Percentiles rank a stretch among this genome's conserved stretches.
Evolutionary conservation across 2,113 vertebrate genomes (phyloP).

Genomic region (Pollachius pollachius): DNA sequence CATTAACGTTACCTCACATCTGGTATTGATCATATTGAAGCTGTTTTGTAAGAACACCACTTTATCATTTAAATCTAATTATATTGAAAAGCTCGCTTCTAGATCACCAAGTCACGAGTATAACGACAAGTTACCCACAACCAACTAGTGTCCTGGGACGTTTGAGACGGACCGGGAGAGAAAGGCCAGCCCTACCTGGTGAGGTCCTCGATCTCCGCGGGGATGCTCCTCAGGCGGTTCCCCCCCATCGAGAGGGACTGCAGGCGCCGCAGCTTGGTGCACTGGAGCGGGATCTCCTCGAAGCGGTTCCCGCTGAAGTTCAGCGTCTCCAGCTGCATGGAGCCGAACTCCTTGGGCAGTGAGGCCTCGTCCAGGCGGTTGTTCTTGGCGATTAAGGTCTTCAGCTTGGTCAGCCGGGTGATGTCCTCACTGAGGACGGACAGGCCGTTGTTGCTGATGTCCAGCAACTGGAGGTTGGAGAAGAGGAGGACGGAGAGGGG

Average conservation of each 20-base stretch:
- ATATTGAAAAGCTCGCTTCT: no score
- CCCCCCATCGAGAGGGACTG: constrained; percentile 93
- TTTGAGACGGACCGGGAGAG: background rate
- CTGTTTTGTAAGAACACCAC: no score
- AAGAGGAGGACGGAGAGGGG: constrained; percentile 77
- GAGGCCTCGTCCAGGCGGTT: constrained; percentile 88
- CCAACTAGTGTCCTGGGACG: background rate
- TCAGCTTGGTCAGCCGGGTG: constrained; percentile 76
- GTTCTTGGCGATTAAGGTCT: constrained; percentile 90
- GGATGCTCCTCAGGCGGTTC: constrained; percentile 89
- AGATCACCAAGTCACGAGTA: no score
- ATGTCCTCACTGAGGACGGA: constrained; percentile 80
- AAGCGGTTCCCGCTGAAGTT: constrained; percentile 96
- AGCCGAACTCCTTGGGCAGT: constrained; percentile 86
- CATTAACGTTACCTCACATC: no score
- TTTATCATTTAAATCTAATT: no score
- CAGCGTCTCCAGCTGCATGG: constrained; percentile 83
- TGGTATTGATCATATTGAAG: no score
- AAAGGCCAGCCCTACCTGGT: constrained; percentile 72
- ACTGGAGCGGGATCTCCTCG: constrained; percentile 81
- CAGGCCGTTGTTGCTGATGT: constrained; percentile 89
- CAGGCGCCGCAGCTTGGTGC: constrained; percentile 80
- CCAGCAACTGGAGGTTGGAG: constrained; percentile 83
- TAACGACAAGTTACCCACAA: background rate
- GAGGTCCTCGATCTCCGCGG: constrained; percentile 87